Evolutionary conservation across 2,888 invertebrate genomes (phyloP), one percentile per base, ranked within the genome.

Genomic region (Brenthis ino): DNA sequence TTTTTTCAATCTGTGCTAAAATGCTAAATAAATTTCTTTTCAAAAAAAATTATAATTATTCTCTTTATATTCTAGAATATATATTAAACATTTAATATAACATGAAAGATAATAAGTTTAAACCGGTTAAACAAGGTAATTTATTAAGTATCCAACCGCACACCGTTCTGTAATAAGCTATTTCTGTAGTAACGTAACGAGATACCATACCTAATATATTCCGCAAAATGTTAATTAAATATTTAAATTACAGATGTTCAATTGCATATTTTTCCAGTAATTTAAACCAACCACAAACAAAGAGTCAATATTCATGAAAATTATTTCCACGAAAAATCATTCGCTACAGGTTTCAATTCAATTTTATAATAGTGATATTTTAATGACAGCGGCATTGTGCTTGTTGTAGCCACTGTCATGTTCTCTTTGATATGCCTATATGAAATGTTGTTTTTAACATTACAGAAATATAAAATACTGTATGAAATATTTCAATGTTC

Each of bases 251-350:
- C 47, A 33, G 47, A 28, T 58, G 53, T 66, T 66, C 53, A 47
- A 16, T 16, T 67, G 54, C 65, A 72, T 69, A 69, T 64, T 67
- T 69, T 72, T 65, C 60, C 58, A 61, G 64, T 54, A 64, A 71
- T 67, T 67, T 57, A 58, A 72, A 53, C 61, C 67, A 14, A 67
- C 69, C 57, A 56, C 65, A 28, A 71, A 67, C 60, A 69, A 72
- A 72, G 58, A 60, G 60, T 67, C 57, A 57, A 69, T 57, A 63
- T 67, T 67, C 61, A 67, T 61, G 61, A 63, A 65, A 67, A 67
- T 63, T 50, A 65, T 72, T 63, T 58, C 12, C 47, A 57, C 61
- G 66, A 57, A 67, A 70, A 67, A 70, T 67, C 53, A 71, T 69
- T 67, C 54, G 28, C 48, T 65, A 60, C 48, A 54, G 48, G 50